Conservation (phyloP, 2,888 invertebrate species). For the Diloba caeruleocephala region DNA sequence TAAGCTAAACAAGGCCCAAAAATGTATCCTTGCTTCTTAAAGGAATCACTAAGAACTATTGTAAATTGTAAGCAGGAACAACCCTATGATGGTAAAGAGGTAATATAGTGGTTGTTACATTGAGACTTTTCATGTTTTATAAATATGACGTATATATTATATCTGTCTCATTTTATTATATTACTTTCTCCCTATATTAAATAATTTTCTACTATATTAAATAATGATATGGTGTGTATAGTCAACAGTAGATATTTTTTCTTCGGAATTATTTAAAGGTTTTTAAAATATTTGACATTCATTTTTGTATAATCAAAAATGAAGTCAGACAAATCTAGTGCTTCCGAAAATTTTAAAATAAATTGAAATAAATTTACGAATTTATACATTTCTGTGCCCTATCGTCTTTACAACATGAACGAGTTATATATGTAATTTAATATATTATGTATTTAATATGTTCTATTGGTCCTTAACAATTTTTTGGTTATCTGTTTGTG, state of each 20-base stretch:
- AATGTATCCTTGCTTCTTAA: slow-evolving; percentile 10
- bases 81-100: slow-evolving; percentile 8
- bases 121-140: slow-evolving; percentile 31
- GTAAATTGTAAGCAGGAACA: background rate
- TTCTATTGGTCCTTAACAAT: too few species aligned
- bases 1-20: background rate
- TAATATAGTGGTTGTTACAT: slow-evolving; percentile 17
- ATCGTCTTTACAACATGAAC: slow-evolving; percentile 7
- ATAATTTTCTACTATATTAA: too few species aligned
- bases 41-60: background rate
- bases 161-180: slow-evolving; percentile 10
- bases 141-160: slow-evolving; percentile 21
- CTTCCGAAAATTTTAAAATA: slow-evolving; percentile 49
- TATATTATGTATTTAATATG: too few species aligned
- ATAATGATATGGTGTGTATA: slow-evolving; percentile 7
- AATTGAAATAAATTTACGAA: slow-evolving; percentile 15
- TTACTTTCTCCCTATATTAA: slow-evolving; percentile 15
- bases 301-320: slow-evolving; percentile 33
- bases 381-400: slow-evolving; percentile 13
- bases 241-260: slow-evolving; percentile 7
- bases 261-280: background rate
- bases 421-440: slow-evolving; percentile 1
- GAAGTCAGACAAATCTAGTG: slow-evolving; percentile 52
- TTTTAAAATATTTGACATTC: too few species aligned
- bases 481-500: slow-evolving; percentile 13